Base-by-base conservation (phyloP, 2,888 invertebrate species). In the Erynnis tages region DNA sequence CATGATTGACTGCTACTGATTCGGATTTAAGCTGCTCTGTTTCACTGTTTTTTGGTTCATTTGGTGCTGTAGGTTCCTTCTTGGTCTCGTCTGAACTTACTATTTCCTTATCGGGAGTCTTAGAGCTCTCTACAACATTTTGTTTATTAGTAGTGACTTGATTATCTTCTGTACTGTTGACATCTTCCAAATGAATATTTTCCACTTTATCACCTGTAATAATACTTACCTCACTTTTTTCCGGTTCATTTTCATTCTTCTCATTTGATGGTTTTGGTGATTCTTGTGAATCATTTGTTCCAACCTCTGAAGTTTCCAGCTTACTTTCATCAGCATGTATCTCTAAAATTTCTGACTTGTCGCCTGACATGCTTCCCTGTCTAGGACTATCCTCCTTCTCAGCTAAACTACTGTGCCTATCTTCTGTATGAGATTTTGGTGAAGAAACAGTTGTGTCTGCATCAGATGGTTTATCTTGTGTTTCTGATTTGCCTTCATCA, bases 121-220 rank as follows among this genome's bases (percentile, higher is more conserved):
- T 67, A 69, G 73, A 67, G 65, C 61, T 74, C 63, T 79, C 84
- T 85, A 84, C 79, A 82, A 85, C 80, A 82, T 80, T 79, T 78
- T 69, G 75, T 76, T 79, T 67, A 79, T 81, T 83, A 79, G 67
- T 74, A 70, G 66, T 57, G 55, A 59, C 63, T 60, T 63, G 64
- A 65, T 64, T 60, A 64, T 73, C 69, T 54, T 69, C 69, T 59
- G 67, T 62, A 44, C 30, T 45, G 13, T 45, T 16, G 29, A 25
- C 37, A 67, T 74, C 76, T 59, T 79, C 77, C 61, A 66, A 61
- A 55, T 64, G 54, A 71, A 56, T 65, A 49, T 70, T 61, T 58
- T 67, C 70, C 67, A 58, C 68, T 67, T 71, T 68, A 64, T 73
- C 80, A 71, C 77, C 79, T 53, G 45, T 38, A 72, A 69, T 84